Evolutionary conservation across 2,797 vertebrate species (phyloP).

Genomic region (Coluber constrictor): DNA sequence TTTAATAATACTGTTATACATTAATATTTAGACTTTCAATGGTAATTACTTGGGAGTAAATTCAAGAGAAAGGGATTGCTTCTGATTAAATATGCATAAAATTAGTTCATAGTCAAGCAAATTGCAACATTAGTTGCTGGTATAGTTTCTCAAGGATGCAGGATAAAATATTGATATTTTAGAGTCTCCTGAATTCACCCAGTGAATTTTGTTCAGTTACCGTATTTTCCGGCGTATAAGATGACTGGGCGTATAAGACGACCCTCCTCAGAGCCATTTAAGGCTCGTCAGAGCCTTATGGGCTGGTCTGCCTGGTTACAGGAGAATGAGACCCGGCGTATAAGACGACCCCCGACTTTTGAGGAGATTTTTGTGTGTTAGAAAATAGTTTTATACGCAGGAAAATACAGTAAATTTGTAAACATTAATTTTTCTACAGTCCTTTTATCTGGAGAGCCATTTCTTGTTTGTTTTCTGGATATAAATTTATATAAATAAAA

Average conservation of each 20-base stretch:
- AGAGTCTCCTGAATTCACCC: slow-evolving; percentile 1
- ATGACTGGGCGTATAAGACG: no score
- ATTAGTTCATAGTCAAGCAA: slow-evolving; percentile 21
- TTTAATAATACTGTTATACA: background rate
- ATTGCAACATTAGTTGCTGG: background rate
- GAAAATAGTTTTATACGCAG: no score
- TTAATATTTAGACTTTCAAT: background rate
- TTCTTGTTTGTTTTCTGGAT: background rate
- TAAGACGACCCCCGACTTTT: no score
- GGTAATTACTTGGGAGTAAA: background rate
- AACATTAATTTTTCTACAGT: background rate
- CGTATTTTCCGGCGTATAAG: no score
- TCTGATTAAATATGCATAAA: background rate
- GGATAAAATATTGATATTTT: background rate
- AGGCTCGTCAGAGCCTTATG: no score
- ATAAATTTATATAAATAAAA: background rate
- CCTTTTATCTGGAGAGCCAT: background rate
- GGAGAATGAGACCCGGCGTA: no score
- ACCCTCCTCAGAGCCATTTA: no score
- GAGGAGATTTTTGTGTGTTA: no score
- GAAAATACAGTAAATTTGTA: no score
- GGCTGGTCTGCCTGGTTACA: no score
- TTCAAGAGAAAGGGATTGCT: background rate
- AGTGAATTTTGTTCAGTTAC: background rate
- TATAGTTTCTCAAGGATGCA: slow-evolving; percentile 7